phyloP scores from a whole-genome alignment of 2,888 invertebrate species.

The Parnassius smintheus region DNA sequence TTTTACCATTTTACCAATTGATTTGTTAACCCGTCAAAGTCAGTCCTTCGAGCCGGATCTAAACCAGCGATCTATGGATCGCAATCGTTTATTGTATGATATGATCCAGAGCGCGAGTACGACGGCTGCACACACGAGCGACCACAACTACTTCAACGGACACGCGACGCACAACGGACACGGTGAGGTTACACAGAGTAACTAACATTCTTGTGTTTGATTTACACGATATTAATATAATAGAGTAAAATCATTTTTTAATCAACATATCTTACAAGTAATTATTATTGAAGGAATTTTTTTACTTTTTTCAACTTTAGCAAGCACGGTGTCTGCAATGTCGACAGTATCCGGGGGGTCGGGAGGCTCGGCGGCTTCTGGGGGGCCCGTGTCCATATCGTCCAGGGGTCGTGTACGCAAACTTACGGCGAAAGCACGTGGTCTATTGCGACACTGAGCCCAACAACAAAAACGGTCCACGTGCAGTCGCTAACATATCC shows the following conservation, averaged over 20 bases:
- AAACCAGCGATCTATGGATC: no score
- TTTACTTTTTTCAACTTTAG: not conserved
- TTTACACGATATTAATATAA: no score
- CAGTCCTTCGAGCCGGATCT: no score
- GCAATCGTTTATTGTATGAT: no score
- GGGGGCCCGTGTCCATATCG: constrained; percentile 64
- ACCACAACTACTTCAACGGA: constrained; percentile 66
- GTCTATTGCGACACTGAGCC: constrained; percentile 72
- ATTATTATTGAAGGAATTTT: no score
- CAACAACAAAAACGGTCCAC: not conserved
- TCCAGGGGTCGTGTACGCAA: constrained; percentile 92
- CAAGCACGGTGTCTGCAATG: constrained; percentile 1
- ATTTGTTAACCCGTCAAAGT: no score
- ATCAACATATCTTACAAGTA: no score
- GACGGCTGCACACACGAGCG: constrained; percentile 41
- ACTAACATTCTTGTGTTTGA: not conserved
- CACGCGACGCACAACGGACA: constrained; percentile 52
- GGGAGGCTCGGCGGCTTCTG: constrained; percentile 34
- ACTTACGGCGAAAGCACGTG: constrained; percentile 89
- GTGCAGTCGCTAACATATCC: constrained; percentile 9
- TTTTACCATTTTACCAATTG: no score
- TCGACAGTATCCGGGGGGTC: constrained; percentile 15
- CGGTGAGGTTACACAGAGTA: constrained; percentile 8
- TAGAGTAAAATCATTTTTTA: no score
- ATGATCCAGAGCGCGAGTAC: constrained; percentile 29